phyloP scores from a whole-genome alignment of 2,888 invertebrate genomes.

The Cancer borealis region DNA sequence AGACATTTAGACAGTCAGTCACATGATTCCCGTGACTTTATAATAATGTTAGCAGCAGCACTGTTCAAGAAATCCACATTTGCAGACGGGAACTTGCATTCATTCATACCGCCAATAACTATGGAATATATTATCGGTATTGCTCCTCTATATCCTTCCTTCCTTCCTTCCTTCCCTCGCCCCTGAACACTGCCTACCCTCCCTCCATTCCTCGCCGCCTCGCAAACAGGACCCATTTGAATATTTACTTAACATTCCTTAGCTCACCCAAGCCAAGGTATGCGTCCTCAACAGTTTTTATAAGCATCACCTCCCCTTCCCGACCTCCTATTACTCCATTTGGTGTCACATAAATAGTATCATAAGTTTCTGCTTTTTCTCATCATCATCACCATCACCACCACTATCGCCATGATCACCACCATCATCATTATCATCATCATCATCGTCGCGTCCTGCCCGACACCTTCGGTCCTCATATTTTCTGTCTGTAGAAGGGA shows the following conservation, averaged over 20 bases:
- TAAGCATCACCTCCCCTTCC: not conserved
- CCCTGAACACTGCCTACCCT: not conserved
- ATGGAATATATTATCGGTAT: slow-evolving; percentile 21
- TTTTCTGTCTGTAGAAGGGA: not conserved
- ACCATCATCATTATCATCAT: not conserved
- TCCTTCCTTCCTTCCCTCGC: not conserved
- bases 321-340: not conserved
- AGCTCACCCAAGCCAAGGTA: not conserved
- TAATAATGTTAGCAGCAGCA: not conserved
- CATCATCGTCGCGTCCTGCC: not conserved
- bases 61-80: not conserved
- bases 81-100: not conserved
- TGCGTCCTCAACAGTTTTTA: not conserved
- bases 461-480: not conserved
- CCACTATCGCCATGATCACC: not conserved
- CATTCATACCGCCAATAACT: not conserved
- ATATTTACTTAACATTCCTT: not conserved
- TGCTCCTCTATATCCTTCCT: not conserved
- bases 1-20: not conserved
- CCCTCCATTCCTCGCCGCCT: not conserved
- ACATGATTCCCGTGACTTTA: not conserved
- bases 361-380: slow-evolving; percentile 4
- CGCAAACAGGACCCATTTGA: not conserved
- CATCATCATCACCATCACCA: not conserved
- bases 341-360: not conserved